These are phyloP conservation scores for Acromyrmex charruanus DNA, from an alignment of 1,140 invertebrate species.

Conservation along the genomic window DNA sequence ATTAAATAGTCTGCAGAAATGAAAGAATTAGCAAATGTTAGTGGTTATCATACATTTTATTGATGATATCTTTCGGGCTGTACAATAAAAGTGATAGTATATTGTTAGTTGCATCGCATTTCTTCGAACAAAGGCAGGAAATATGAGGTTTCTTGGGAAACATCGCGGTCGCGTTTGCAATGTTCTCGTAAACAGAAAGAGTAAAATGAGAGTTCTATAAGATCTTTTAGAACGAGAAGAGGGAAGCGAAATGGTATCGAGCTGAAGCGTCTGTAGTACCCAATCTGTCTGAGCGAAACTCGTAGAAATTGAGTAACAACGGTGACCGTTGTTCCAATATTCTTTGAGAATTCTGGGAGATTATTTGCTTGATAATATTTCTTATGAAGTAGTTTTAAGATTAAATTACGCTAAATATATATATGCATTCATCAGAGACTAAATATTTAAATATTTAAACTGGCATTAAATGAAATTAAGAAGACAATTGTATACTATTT, in stretches of 20 bases:
- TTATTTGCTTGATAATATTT: background rate
- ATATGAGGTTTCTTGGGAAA: conserved; percentile 31
- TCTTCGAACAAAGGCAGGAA: conserved; percentile 13
- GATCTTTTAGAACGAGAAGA: background rate
- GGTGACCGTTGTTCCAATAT: background rate
- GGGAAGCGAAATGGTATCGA: background rate
- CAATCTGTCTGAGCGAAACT: conserved; percentile 43
- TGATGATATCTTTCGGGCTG: background rate
- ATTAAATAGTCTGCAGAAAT: background rate
- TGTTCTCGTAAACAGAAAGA: conserved; percentile 16
- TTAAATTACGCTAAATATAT: background rate
- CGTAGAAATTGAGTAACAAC: conserved; percentile 49
- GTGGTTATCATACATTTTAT: background rate
- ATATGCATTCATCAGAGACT: background rate
- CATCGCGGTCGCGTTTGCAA: background rate
- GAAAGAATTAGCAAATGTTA: background rate
- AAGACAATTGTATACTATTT: background rate
- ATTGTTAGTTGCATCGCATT: background rate
- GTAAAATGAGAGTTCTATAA: conserved; percentile 10
- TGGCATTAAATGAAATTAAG: background rate
- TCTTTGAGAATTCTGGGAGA: background rate
- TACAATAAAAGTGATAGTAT: conserved; percentile 23
- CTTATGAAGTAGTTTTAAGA: background rate
- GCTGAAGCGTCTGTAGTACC: conserved; percentile 33
- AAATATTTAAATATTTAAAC: conserved; percentile 11